A percentile compares a stretch with the other conserved stretches of the same genome.
Conservation (phyloP, 2,797 vertebrate species). For the Poeciliopsis presidionis region DNA sequence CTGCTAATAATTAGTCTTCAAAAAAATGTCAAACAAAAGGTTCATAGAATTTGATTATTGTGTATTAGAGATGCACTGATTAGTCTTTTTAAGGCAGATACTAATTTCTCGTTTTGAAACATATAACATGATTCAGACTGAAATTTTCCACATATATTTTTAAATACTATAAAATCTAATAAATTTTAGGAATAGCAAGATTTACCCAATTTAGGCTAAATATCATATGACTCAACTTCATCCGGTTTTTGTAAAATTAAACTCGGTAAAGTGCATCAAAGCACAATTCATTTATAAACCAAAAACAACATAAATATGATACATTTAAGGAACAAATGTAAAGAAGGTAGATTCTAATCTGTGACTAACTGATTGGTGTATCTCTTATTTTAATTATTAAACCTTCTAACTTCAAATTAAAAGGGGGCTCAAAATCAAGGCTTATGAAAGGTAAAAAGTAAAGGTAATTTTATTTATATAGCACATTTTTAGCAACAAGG, state of each 20-base stretch:
- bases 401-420: background rate
- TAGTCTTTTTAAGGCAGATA: background rate
- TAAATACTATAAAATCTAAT: background rate
- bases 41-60: background rate
- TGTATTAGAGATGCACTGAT: background rate
- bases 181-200: background rate
- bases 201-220: background rate
- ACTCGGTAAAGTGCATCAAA: background rate
- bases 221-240: background rate
- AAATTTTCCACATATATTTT: background rate
- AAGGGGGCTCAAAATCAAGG: background rate
- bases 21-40: background rate
- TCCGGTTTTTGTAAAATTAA: background rate
- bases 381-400: background rate
- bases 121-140: background rate
- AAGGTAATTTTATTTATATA: too few species aligned
- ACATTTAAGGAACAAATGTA: background rate
- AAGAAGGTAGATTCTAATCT: background rate
- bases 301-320: background rate
- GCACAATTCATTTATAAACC: background rate
- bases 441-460: background rate
- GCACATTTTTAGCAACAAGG: too few species aligned
- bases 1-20: slow-evolving; percentile 10
- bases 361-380: background rate
- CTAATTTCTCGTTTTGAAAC: background rate